Percentiles rank a stretch among this genome's conserved stretches.
phyloP scores from a whole-genome alignment of 2,888 invertebrate species.

The Camptogramma bilineatum region DNA sequence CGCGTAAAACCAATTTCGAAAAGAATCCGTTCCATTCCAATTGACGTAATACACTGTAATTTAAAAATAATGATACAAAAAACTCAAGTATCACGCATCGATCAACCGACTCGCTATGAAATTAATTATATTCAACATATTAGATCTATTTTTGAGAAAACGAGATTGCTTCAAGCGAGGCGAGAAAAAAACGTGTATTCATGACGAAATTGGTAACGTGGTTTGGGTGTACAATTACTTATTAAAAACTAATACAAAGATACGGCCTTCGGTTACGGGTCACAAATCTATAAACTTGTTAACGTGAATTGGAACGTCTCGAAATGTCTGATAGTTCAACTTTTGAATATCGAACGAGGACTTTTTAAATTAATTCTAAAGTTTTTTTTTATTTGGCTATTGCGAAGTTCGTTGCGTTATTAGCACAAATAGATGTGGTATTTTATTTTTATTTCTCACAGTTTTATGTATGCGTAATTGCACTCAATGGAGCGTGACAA shows the following conservation, averaged over 20 bases:
- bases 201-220: slow-evolving; percentile 79
- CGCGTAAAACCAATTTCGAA: slow-evolving; percentile 70
- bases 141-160: slow-evolving; percentile 84
- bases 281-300: slow-evolving; percentile 56
- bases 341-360: slow-evolving; percentile 48
- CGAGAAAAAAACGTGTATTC: slow-evolving; percentile 74
- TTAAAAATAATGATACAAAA: slow-evolving; percentile 79
- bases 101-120: slow-evolving; percentile 76
- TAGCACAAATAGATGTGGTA: background rate
- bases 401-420: background rate
- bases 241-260: slow-evolving; percentile 76
- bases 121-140: slow-evolving; percentile 84
- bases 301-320: slow-evolving; percentile 54
- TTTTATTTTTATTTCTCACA: slow-evolving; percentile 7
- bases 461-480: slow-evolving; percentile 29
- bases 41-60: slow-evolving; percentile 80
- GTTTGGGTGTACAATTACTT: slow-evolving; percentile 80
- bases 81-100: slow-evolving; percentile 78
- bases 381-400: slow-evolving; percentile 12
- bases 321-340: slow-evolving; percentile 57
- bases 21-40: slow-evolving; percentile 70
- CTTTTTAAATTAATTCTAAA: slow-evolving; percentile 38
- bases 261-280: slow-evolving; percentile 66
- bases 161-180: slow-evolving; percentile 75
- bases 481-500: slow-evolving; percentile 45